A percentile compares a stretch with the other conserved stretches of the same genome.
Conservation (phyloP, 2,113 vertebrate genomes). For the Origma solitaria region DNA sequence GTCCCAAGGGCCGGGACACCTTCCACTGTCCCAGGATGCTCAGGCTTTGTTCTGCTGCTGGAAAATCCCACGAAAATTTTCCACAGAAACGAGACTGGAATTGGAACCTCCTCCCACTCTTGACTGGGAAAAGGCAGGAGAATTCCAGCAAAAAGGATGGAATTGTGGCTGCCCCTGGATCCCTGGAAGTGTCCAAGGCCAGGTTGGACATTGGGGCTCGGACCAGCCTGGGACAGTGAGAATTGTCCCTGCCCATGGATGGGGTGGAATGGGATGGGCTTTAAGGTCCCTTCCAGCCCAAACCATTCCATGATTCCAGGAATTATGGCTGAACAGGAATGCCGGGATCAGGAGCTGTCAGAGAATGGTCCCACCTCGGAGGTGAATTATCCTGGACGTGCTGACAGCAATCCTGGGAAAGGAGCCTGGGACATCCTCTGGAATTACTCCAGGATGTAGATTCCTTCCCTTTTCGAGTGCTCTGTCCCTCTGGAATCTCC, state of each 20-base stretch:
- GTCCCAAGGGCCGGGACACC: background rate
- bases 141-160: too few species aligned
- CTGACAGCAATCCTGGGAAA: background rate
- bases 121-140: too few species aligned
- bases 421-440: background rate
- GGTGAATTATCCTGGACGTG: background rate
- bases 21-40: background rate
- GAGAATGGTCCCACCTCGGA: too few species aligned
- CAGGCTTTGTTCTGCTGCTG: background rate
- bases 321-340: background rate
- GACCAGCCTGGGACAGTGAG: too few species aligned
- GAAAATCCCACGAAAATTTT: background rate
- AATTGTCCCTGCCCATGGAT: too few species aligned
- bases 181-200: too few species aligned
- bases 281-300: too few species aligned
- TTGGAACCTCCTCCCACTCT: too few species aligned
- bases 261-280: too few species aligned
- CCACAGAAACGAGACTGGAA: background rate
- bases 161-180: too few species aligned
- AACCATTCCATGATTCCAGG: background rate
- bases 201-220: too few species aligned
- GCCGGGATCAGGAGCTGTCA: rapidly evolving
- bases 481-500: background rate
- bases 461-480: too few species aligned
- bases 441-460: background rate